These are phyloP conservation scores for Autographa gamma DNA, from an alignment of 2,888 invertebrate genomes.

Conservation along the genomic window DNA sequence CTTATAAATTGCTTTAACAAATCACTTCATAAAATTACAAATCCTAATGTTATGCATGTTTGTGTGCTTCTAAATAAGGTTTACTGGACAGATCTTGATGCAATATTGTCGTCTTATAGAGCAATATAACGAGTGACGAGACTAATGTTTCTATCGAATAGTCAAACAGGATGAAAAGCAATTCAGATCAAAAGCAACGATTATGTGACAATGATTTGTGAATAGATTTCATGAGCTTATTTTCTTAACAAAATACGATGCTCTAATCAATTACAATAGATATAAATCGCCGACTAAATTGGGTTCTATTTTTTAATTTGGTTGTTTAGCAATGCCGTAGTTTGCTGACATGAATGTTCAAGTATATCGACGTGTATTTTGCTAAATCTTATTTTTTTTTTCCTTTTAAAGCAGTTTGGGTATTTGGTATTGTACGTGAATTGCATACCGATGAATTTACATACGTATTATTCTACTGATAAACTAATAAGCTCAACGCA, in stretches of 20 bases:
- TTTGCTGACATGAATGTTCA: neutral
- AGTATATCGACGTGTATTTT: neutral
- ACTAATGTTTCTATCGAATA: neutral
- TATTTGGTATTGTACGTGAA: conserved; percentile 16
- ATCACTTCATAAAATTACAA: conserved; percentile 43
- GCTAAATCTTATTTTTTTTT: neutral
- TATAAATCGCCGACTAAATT: too few species aligned
- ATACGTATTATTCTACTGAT: conserved; percentile 18
- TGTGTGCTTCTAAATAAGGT: conserved; percentile 20
- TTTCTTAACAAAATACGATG: neutral
- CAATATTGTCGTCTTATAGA: neutral
- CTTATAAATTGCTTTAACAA: conserved; percentile 49
- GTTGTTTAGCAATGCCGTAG: neutral
- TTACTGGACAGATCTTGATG: conserved; percentile 17
- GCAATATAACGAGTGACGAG: neutral
- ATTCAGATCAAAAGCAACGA: neutral
- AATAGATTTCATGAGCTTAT: neutral
- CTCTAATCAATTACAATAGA: too few species aligned
- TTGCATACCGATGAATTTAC: conserved; percentile 14
- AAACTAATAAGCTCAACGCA: conserved; percentile 21
- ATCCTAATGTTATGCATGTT: conserved; percentile 5
- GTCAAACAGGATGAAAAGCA: neutral
- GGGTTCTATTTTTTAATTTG: neutral
- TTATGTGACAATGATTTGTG: neutral
- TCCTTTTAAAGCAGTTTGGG: neutral